Conservation (phyloP, 1,140 invertebrate species). For the Melanaphis sacchari region DNA sequence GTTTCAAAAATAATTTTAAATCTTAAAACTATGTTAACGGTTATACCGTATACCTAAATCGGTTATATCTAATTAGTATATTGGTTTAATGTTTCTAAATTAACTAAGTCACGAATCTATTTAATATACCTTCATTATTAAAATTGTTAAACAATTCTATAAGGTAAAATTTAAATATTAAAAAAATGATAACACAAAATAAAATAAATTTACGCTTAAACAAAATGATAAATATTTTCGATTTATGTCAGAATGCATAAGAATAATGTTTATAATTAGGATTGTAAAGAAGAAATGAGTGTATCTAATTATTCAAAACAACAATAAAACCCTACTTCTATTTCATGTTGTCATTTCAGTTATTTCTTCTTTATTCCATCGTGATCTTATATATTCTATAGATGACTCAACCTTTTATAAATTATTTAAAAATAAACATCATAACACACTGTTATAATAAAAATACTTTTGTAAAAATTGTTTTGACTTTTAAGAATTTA, state of each 20-base stretch:
- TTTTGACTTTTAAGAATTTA: background rate
- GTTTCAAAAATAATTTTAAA: background rate
- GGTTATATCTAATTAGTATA: slow-evolving; percentile 1
- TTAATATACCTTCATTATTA: background rate
- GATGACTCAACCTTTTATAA: background rate
- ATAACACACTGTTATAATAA: background rate
- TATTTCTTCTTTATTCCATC: background rate
- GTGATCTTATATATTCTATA: background rate
- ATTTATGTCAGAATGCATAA: background rate
- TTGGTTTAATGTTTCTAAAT: background rate
- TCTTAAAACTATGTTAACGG: background rate
- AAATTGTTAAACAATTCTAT: background rate
- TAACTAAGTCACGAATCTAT: background rate
- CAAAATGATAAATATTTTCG: slow-evolving; percentile 25
- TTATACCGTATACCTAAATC: too few species aligned
- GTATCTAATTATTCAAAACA: slow-evolving; percentile 17
- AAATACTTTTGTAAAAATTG: background rate
- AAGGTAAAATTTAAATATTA: background rate
- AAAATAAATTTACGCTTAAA: background rate
- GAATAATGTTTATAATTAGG: slow-evolving; percentile 4
- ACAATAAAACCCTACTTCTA: slow-evolving; percentile 1
- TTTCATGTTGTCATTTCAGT: slow-evolving; percentile 16
- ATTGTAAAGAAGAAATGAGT: background rate
- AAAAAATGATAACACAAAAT: background rate
- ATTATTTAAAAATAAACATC: slow-evolving; percentile 2